Percentiles rank a stretch among this genome's conserved stretches.
These are phyloP conservation scores for Hexactinellida sp. DNA, from an alignment of 37 sponge, comb jelly and placozoan genomes.

Conservation along the genomic window DNA sequence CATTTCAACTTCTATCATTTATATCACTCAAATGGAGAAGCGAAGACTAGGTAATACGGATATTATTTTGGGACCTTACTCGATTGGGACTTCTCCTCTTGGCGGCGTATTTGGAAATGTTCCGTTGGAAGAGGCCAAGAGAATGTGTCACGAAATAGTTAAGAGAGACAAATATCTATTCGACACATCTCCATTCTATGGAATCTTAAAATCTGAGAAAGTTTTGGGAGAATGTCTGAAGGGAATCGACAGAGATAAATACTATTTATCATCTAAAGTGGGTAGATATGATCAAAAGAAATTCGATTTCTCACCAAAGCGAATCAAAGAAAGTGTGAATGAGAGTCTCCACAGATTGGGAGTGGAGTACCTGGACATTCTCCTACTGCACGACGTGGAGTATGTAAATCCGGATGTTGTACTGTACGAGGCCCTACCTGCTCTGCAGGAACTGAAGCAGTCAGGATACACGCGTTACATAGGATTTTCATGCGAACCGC, in stretches of 20 bases:
- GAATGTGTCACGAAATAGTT: slow-evolving; percentile 26
- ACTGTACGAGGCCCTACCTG: slow-evolving; percentile 64
- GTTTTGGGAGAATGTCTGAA: slow-evolving; percentile 54
- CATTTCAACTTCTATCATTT: too few species aligned
- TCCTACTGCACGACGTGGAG: slow-evolving; percentile 84
- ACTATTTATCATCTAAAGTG: slow-evolving; percentile 69
- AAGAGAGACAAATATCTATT: slow-evolving; percentile 68
- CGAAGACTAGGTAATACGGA: slow-evolving; percentile 55
- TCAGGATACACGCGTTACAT: slow-evolving; percentile 63
- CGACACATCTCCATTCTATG: slow-evolving; percentile 90
- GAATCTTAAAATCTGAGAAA: slow-evolving; percentile 64
- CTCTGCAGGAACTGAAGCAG: slow-evolving; percentile 56
- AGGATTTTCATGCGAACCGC: slow-evolving; percentile 84
- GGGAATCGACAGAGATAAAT: slow-evolving; percentile 43
- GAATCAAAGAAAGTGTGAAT: slow-evolving; percentile 29
- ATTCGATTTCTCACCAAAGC: slow-evolving; percentile 75
- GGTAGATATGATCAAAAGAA: slow-evolving; percentile 58
- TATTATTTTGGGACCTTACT: slow-evolving; percentile 42
- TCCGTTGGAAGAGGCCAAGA: slow-evolving; percentile 23
- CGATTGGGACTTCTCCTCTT: slow-evolving; percentile 72
- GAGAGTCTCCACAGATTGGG: slow-evolving; percentile 52
- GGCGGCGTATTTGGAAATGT: slow-evolving; percentile 54
- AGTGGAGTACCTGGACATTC: slow-evolving; percentile 59
- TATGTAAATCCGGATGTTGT: slow-evolving; percentile 79
- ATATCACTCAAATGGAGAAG: too few species aligned